phyloP scores from a whole-genome alignment of 1,140 invertebrate genomes.

The Macrosteles quadrilineatus region DNA sequence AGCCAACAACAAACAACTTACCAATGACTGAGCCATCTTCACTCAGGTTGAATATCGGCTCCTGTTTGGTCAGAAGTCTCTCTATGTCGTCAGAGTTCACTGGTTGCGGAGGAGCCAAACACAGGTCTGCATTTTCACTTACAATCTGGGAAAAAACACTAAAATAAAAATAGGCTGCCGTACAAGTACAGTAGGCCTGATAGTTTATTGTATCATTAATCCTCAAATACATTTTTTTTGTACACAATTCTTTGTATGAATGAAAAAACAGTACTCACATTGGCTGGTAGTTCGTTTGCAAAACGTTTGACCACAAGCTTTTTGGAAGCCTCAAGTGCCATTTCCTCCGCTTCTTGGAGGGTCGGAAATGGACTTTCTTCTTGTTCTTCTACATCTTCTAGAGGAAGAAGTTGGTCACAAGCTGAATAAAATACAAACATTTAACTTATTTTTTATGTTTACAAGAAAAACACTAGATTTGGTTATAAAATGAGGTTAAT shows the following conservation, averaged over 20 bases:
- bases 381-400: slow-evolving; percentile 59
- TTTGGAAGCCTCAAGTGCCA: slow-evolving; percentile 57
- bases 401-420: slow-evolving; percentile 60
- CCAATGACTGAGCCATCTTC: slow-evolving; percentile 51
- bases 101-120: background rate
- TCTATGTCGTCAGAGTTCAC: slow-evolving; percentile 7
- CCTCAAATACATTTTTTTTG: too few species aligned
- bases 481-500: too few species aligned
- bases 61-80: slow-evolving; percentile 43
- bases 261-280: background rate
- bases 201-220: too few species aligned
- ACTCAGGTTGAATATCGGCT: slow-evolving; percentile 56
- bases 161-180: too few species aligned
- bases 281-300: background rate
- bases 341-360: slow-evolving; percentile 71
- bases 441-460: too few species aligned
- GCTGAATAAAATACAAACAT: slow-evolving; percentile 24
- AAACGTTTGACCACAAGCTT: slow-evolving; percentile 30
- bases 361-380: slow-evolving; percentile 69
- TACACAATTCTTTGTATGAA: too few species aligned
- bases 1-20: slow-evolving; percentile 41
- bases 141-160: background rate
- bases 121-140: background rate
- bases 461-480: too few species aligned
- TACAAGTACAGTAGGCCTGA: too few species aligned